Evolutionary conservation across 2,888 invertebrate species (phyloP), one percentile per base, ranked within the genome.

Genomic region (Drosophila quinaria): DNA sequence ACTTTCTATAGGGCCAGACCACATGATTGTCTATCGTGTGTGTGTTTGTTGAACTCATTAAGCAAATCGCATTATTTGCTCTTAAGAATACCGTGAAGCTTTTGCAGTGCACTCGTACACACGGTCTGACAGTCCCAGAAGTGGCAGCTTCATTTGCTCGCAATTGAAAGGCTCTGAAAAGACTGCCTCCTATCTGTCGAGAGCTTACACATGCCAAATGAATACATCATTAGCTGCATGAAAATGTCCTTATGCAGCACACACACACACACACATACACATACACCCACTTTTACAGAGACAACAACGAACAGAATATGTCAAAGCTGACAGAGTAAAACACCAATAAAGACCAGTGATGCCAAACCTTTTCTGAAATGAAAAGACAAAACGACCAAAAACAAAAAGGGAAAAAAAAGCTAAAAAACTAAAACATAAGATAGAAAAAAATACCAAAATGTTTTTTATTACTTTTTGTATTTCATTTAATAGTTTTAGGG

Each of bases 171-270:
- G 58, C 67, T 42, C 31, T 81, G 74, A 68, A 81, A 69, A 31
- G 75, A 67, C 54, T 55, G 46, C 31, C 62, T 51, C n/a, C n/a
- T n/a, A n/a, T n/a, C 65, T 59, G 64, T 64, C 13, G 54, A 76
- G 62, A 33, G 73, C 73, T 72, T 42, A 55, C 49, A 75, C 68
- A 87, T 88, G 80, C 80, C 77, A 88, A 89, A 71, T 90, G 84
- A 84, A 84, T 84, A 90, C 84, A 82, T 84, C 89, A 84, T 90
- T 84, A 84, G 84, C 89, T 82, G 79, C 77, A 86, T 81, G 67
- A 88, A 25, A 80, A 70, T 90, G 83, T 82, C 64, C 87, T 69
- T 66, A 62, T 67, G 49, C n/a, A n/a, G n/a, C 65, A 73, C 25
- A 60, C 51, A 50, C 59, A 44, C 63, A 54, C 37, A 47, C 46